Percentiles rank a stretch among this genome's conserved stretches.
phyloP scores from a whole-genome alignment of 2,113 vertebrate species.

The Amazona guildingii region DNA sequence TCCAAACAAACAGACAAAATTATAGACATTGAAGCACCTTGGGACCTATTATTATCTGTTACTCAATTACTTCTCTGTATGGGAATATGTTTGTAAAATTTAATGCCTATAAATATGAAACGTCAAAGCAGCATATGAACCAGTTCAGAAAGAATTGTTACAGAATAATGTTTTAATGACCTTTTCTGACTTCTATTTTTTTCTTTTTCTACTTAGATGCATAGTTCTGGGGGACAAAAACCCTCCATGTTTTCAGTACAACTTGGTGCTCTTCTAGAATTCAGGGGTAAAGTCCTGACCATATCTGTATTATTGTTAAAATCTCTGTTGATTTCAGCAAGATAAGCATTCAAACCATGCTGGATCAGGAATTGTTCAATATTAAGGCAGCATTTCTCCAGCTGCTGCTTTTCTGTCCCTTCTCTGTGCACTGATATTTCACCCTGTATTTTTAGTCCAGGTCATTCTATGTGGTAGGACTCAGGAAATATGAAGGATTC shows the following conservation, averaged over 20 bases:
- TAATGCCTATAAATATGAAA: neutral
- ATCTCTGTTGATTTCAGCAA: neutral
- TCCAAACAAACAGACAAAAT: neutral
- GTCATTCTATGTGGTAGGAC: neutral
- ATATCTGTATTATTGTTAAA: neutral
- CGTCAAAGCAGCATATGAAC: neutral
- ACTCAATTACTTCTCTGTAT: neutral
- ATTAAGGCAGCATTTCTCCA: neutral
- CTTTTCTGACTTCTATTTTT: neutral
- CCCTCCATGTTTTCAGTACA: neutral
- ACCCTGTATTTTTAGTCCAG: neutral
- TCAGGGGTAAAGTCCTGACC: neutral
- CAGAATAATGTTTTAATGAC: neutral
- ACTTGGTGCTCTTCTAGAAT: neutral
- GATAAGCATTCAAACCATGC: neutral
- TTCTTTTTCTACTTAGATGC: neutral
- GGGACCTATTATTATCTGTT: neutral
- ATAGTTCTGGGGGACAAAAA: neutral
- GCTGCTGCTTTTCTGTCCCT: neutral
- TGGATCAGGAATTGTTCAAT: neutral
- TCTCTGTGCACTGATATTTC: neutral
- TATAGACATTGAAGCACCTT: rapidly evolving
- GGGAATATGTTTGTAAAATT: neutral
- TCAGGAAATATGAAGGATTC: neutral
- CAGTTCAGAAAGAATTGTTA: neutral